A percentile compares a stretch with the other conserved stretches of the same genome.
Conservation (phyloP, 30 jellyfish, hydroid and myxozoan genomes). For the Rhopilema esculentum region DNA sequence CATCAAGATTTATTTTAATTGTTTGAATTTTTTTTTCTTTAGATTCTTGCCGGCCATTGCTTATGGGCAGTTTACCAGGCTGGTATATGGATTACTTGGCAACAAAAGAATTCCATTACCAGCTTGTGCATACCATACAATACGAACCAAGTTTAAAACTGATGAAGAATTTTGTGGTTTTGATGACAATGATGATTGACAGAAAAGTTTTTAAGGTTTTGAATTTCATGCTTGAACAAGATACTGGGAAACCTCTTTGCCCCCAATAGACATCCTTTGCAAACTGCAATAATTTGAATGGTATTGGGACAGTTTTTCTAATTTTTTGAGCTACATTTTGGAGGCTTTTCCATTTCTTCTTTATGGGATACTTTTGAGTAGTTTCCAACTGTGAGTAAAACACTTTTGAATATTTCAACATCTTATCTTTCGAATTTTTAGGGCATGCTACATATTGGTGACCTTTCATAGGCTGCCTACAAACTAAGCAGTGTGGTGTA, state of each 20-base stretch:
- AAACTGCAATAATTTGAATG: background rate
- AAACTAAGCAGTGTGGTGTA: background rate
- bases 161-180: slow-evolving; percentile 12
- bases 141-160: slow-evolving; percentile 8
- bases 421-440: background rate
- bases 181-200: slow-evolving; percentile 1
- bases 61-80: slow-evolving; percentile 26
- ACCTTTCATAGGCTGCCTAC: background rate
- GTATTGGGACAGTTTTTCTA: background rate
- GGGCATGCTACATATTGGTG: background rate
- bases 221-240: background rate
- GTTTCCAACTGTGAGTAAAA: background rate
- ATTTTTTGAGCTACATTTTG: background rate
- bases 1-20: background rate
- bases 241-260: background rate
- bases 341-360: background rate
- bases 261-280: background rate
- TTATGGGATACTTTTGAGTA: background rate
- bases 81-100: slow-evolving; percentile 27
- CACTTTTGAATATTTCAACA: background rate
- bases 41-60: slow-evolving; percentile 12
- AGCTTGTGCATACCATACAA: slow-evolving; percentile 33
- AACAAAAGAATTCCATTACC: slow-evolving; percentile 18
- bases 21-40: background rate
- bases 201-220: background rate